phyloP scores from a whole-genome alignment of 1,140 invertebrate genomes.

The Cyclina sinensis region DNA sequence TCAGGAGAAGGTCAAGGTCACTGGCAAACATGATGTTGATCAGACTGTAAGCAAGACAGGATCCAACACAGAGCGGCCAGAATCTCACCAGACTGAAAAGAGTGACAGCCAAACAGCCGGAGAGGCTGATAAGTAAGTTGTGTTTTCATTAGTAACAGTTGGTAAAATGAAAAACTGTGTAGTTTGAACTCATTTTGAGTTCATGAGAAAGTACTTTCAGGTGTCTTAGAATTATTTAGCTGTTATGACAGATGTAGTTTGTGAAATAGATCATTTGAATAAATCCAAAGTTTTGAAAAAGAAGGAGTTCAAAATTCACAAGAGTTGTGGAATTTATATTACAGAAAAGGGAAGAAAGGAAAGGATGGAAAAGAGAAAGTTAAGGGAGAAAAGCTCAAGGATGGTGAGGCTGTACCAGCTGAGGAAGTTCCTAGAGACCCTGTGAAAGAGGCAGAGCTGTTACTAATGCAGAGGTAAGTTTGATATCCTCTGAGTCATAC shows the following conservation, averaged over 20 bases:
- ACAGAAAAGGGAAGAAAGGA: slow-evolving; percentile 78
- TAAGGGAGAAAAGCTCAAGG: slow-evolving; percentile 70
- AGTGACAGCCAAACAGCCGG: slow-evolving; percentile 75
- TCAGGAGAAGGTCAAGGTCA: slow-evolving; percentile 49
- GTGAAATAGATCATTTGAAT: too few relatives aligned
- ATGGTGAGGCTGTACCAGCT: slow-evolving; percentile 68
- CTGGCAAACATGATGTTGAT: slow-evolving; percentile 79
- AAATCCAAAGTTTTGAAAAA: too few relatives aligned
- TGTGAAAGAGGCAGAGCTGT: slow-evolving; percentile 82
- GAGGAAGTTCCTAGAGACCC: slow-evolving; percentile 75
- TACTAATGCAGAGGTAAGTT: slow-evolving; percentile 84
- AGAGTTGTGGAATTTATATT: slow-evolving; percentile 20
- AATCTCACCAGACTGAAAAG: slow-evolving; percentile 85
- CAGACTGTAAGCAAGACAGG: slow-evolving; percentile 75
- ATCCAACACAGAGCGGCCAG: slow-evolving; percentile 81
- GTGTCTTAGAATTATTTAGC: too few relatives aligned
- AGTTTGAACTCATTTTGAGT: too few relatives aligned
- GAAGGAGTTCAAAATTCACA: too few relatives aligned
- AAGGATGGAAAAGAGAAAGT: slow-evolving; percentile 74
- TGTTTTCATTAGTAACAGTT: too few relatives aligned
- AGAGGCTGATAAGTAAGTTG: slow-evolving; percentile 82
- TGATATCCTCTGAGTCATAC: too few relatives aligned
- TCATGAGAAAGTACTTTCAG: too few relatives aligned
- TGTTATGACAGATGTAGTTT: too few relatives aligned
- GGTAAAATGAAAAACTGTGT: too few relatives aligned